Evolutionary conservation across 2,797 vertebrate genomes (phyloP), one percentile per base, ranked within the genome.

Genomic region (Fringilla coelebs): DNA sequence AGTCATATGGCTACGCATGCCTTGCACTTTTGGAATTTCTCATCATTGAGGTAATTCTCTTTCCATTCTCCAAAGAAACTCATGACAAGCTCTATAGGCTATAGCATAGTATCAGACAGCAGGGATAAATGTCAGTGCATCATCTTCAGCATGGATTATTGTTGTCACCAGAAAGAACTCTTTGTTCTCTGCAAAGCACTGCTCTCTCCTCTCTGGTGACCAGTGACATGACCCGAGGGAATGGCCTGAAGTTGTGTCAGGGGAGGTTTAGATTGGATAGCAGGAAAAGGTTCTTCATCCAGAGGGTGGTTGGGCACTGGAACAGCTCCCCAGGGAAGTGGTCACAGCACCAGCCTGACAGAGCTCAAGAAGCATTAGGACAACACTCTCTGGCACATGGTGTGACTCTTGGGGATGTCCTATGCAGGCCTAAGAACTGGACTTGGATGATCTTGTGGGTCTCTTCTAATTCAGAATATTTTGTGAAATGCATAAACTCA

Each of bases 371-470:
- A 51, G 7, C 2, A 1, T 58, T 52, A 40, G 66, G 12, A 15
- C 4, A 22, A 7, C 4, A 4, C 3, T 65, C 9, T 43, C 7
- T 5, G 14, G 17, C 2, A 5, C 17, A 6, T 7, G 8, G 13
- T 41, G 14, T 36, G 31, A 40, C 16, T 51, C 22, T 58, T 58
- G 58, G 21, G 7, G 17, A 6, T 63, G 21, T 40, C n/a, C n/a
- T 65, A 2, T 40, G 10, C 13, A 32, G n/a, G 21, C 10, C 18
- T 26, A 65, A 21, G 25, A 45, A 5, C 4, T 31, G 10, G 20
- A 55, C 38, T 58, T 65, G 2, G 6, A 11, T 40, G 18, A 28
- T 34, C 17, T 32, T 32, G 21, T 58, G 65, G 7, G 2, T 60
- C 13, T 11, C 18, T 31, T 52, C 26, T 22, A 65, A 41, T 22